Evolutionary conservation across 2,888 invertebrate species (phyloP).

Genomic region (Dermolepida albohirtum): DNA sequence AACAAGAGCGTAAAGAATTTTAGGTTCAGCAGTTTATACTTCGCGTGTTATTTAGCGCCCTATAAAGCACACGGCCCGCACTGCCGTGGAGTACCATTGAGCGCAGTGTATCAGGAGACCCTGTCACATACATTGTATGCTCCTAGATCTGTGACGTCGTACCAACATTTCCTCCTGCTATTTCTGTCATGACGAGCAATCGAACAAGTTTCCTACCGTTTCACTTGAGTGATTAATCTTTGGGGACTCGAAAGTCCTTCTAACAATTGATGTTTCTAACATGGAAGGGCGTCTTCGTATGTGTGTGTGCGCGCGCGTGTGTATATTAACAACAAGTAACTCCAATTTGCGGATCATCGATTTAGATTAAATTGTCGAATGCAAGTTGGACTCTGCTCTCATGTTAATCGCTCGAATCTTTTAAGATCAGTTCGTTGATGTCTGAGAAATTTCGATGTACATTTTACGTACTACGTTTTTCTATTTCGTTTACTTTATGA

Average conservation of each 20-base stretch:
- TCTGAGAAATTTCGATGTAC: no score
- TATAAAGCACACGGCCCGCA: conserved; percentile 45
- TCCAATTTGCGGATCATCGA: conserved; percentile 34
- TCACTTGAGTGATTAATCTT: conserved; percentile 43
- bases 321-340: conserved; percentile 29
- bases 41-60: conserved; percentile 51
- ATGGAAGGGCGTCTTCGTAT: conserved; percentile 15
- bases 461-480: no score
- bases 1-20: conserved; percentile 53
- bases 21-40: conserved; percentile 48
- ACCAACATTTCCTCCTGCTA: conserved; percentile 31
- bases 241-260: conserved; percentile 41
- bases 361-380: conserved; percentile 33
- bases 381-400: not conserved
- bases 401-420: no score
- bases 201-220: conserved; percentile 42
- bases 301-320: not conserved
- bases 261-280: conserved; percentile 39
- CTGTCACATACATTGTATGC: conserved; percentile 42
- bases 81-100: conserved; percentile 31
- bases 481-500: no score
- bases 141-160: conserved; percentile 17
- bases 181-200: conserved; percentile 38
- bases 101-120: conserved; percentile 35
- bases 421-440: no score